Evolutionary conservation across 2,113 vertebrate genomes (phyloP).

Genomic region (Marcusenius ussheri): DNA sequence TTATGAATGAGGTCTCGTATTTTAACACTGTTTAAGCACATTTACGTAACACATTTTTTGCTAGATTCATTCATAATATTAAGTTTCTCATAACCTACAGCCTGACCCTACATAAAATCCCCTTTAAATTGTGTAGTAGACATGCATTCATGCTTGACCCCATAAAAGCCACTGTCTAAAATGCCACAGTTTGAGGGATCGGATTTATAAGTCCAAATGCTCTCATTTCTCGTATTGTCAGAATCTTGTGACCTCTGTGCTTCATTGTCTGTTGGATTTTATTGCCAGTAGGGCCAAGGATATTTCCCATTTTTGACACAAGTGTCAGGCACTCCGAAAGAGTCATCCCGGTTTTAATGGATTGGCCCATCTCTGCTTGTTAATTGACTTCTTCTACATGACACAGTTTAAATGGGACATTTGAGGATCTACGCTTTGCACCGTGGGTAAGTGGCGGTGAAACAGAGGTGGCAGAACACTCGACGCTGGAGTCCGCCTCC

Average conservation of each 20-base stretch:
- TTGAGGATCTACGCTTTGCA: neutral
- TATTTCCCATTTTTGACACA: neutral
- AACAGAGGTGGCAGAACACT: neutral
- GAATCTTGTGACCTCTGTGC: neutral
- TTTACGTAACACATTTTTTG: neutral
- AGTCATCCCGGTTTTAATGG: neutral
- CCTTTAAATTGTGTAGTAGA: neutral
- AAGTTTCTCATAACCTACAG: neutral
- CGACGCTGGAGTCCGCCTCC: neutral
- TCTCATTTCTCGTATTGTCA: neutral
- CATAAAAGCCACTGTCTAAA: neutral
- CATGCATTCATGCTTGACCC: neutral
- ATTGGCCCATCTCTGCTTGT: no score
- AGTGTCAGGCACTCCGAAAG: neutral
- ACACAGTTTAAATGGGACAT: neutral
- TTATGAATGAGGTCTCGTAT: constrained; percentile 48
- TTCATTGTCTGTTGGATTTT: neutral
- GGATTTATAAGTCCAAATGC: neutral
- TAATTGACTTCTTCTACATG: neutral
- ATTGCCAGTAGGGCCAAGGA: neutral
- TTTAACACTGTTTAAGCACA: constrained; percentile 40
- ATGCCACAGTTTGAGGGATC: neutral
- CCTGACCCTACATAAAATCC: neutral
- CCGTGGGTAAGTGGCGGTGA: neutral
- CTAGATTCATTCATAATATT: neutral